phyloP scores from a whole-genome alignment of 2,113 vertebrate species.

The Hydrolagus affinis region DNA sequence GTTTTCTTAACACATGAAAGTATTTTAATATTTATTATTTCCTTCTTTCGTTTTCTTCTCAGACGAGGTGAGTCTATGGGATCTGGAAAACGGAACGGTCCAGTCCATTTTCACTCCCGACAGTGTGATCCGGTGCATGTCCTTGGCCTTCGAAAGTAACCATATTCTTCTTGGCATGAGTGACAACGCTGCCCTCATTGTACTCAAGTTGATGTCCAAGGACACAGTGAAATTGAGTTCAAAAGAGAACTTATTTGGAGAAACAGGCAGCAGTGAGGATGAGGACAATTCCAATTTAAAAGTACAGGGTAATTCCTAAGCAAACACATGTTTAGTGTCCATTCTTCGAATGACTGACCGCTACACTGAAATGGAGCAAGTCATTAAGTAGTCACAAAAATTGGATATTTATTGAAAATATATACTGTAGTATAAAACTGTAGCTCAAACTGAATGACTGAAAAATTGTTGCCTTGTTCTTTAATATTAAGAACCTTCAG shows the following conservation, averaged over 20 bases:
- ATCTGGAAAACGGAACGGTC: constrained; percentile 43
- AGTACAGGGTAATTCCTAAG: too few relatives aligned
- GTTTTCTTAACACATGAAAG: not conserved
- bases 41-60: constrained; percentile 16
- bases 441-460: too few relatives aligned
- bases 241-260: constrained; percentile 43
- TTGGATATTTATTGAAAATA: too few relatives aligned
- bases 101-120: constrained; percentile 48
- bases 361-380: too few relatives aligned
- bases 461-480: too few relatives aligned
- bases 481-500: too few relatives aligned
- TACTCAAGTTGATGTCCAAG: constrained; percentile 37
- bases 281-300: constrained; percentile 37
- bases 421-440: too few relatives aligned
- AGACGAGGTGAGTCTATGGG: constrained; percentile 48
- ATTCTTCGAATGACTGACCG: too few relatives aligned
- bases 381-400: too few relatives aligned
- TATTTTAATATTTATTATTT: not conserved
- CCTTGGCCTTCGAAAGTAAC: constrained; percentile 36
- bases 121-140: constrained; percentile 43
- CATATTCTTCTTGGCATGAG: constrained; percentile 44
- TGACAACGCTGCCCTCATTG: constrained; percentile 46
- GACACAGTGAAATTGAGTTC: constrained; percentile 11
- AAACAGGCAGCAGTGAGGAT: constrained; percentile 50
- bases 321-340: too few relatives aligned